These are phyloP conservation scores for Drosophila equinoxialis DNA, from an alignment of 1,140 invertebrate genomes.

Conservation along the genomic window DNA sequence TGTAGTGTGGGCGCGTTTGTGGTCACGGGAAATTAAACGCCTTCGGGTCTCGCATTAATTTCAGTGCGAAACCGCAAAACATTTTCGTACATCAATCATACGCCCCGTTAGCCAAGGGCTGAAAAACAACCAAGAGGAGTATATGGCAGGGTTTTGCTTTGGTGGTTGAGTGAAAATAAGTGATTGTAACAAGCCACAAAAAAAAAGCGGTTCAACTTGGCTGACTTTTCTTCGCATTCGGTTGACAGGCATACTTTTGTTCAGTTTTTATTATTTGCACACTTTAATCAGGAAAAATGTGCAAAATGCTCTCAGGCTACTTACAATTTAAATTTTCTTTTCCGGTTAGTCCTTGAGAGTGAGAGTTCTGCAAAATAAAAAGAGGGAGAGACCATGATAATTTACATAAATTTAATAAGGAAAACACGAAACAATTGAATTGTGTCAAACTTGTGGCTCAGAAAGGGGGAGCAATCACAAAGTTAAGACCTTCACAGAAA, in stretches of 20 bases:
- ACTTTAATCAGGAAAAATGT: slow-evolving; percentile 56
- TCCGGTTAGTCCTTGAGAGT: slow-evolving; percentile 25
- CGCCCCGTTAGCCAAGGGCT: slow-evolving; percentile 50
- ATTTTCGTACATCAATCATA: slow-evolving; percentile 68
- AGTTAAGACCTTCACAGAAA: not conserved
- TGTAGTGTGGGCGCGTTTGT: not conserved
- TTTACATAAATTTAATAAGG: slow-evolving; percentile 51
- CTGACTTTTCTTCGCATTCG: slow-evolving; percentile 13
- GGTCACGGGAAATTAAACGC: slow-evolving; percentile 55
- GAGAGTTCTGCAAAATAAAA: slow-evolving; percentile 34
- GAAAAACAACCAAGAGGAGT: not conserved
- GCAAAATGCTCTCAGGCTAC: slow-evolving; percentile 43
- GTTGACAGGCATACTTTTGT: slow-evolving; percentile 64
- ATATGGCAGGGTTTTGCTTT: not conserved
- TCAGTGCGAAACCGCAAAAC: slow-evolving; percentile 21
- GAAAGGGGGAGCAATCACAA: not conserved
- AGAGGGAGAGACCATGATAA: not conserved
- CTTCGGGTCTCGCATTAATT: slow-evolving; percentile 40
- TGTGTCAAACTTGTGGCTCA: slow-evolving; percentile 28
- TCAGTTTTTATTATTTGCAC: slow-evolving; percentile 31
- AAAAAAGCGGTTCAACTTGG: slow-evolving; percentile 25
- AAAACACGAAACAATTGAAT: slow-evolving; percentile 35
- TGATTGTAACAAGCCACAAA: not conserved
- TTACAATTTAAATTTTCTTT: slow-evolving; percentile 57
- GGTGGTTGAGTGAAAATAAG: slow-evolving; percentile 2